These are phyloP conservation scores for Apodemia duryi DNA, from an alignment of 2,888 invertebrate species.

Conservation along the genomic window DNA sequence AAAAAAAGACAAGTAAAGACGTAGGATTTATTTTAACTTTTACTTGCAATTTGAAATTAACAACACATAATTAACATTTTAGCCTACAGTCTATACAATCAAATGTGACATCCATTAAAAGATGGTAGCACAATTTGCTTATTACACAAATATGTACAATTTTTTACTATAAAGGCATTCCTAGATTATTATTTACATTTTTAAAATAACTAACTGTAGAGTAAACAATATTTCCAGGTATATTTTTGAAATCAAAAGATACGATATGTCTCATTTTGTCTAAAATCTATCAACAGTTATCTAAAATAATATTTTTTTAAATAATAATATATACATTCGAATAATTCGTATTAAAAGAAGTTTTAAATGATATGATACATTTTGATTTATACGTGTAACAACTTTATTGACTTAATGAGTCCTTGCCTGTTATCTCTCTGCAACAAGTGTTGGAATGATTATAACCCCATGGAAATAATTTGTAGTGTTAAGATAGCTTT, in stretches of 20 bases:
- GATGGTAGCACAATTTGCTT: conserved; percentile 25
- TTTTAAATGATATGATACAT: not conserved
- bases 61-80: conserved; percentile 15
- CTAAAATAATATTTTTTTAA: not conserved
- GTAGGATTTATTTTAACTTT: not conserved
- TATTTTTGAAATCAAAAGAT: not conserved
- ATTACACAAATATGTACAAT: conserved; percentile 23
- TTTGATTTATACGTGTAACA: not conserved
- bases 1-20: not conserved
- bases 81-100: conserved; percentile 8
- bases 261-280: not conserved
- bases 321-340: no score
- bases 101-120: conserved; percentile 19
- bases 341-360: not conserved
- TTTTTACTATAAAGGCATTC: conserved; percentile 68
- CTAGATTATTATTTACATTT: conserved; percentile 48
- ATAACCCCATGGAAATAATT: no score
- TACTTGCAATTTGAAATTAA: conserved; percentile 1
- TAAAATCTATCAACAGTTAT: conserved; percentile 1
- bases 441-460: no score
- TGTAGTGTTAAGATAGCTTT: no score
- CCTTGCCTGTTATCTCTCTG: no score
- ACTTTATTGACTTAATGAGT: no score
- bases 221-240: not conserved
- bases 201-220: not conserved